Evolutionary conservation across 2,888 invertebrate genomes (phyloP).

Genomic region (Dinocampus coccinellae): DNA sequence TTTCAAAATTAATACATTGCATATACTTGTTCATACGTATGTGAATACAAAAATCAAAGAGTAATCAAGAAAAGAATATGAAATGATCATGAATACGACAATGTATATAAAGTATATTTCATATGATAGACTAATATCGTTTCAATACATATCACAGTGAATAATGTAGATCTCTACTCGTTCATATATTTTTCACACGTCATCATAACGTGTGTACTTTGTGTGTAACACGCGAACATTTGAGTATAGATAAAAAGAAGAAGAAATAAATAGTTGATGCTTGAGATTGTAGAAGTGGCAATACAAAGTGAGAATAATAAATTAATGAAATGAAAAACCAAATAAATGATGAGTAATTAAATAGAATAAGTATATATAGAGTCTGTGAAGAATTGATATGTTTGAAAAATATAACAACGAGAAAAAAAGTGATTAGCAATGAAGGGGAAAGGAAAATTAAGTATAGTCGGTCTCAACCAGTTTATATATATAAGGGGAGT

Average conservation of each 20-base stretch:
- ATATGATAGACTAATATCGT: constrained; percentile 39
- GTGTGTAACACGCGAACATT: background rate
- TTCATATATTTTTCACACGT: constrained; percentile 9
- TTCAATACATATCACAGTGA: background rate
- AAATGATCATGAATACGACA: background rate
- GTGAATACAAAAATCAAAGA: background rate
- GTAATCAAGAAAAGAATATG: background rate
- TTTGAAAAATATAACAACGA: constrained; percentile 11
- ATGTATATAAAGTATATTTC: constrained; percentile 36
- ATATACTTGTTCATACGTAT: no score
- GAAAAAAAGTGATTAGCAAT: constrained; percentile 26
- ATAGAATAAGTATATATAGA: no score
- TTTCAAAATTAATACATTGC: no score
- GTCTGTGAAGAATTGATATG: no score
- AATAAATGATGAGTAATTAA: no score
- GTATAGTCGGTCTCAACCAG: constrained; percentile 37
- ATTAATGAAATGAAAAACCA: constrained; percentile 13
- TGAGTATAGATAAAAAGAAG: background rate
- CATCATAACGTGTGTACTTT: background rate
- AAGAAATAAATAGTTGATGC: constrained; percentile 1
- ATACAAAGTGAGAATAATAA: background rate
- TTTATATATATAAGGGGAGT: constrained; percentile 28
- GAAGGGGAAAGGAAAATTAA: no score
- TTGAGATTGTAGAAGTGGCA: background rate
- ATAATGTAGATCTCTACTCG: constrained; percentile 15